phyloP scores from a whole-genome alignment of 2,113 vertebrate genomes.

The Sinosuthora webbiana region DNA sequence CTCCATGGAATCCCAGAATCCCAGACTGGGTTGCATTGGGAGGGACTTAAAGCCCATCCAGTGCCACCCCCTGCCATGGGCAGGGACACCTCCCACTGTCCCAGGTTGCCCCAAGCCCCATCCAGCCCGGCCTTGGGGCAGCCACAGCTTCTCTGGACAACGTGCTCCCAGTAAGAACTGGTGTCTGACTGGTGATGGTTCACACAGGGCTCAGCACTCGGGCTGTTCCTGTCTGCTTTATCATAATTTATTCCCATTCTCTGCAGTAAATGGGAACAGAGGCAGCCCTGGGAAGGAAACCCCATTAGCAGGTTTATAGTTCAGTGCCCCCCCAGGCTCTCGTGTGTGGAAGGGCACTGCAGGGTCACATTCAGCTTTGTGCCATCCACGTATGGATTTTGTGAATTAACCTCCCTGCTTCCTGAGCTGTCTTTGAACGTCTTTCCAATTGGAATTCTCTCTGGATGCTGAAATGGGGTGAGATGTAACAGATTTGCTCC shows the following conservation, averaged over 20 bases:
- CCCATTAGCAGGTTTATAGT: neutral
- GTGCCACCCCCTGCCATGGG: neutral
- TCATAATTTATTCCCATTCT: neutral
- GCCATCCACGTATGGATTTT: neutral
- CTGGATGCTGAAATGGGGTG: conserved; percentile 49
- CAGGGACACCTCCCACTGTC: neutral
- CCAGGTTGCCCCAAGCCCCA: rapidly evolving
- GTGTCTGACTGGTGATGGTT: neutral
- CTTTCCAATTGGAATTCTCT: neutral
- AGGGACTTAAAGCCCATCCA: neutral
- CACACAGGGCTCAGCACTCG: neutral
- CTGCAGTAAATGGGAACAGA: neutral
- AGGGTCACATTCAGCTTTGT: neutral
- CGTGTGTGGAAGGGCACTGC: neutral
- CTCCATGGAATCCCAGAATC: neutral
- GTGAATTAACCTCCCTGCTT: neutral
- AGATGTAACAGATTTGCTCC: neutral
- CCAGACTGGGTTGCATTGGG: neutral
- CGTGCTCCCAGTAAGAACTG: neutral
- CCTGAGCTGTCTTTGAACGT: neutral
- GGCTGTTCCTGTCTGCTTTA: neutral
- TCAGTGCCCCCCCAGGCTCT: neutral
- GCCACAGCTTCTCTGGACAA: neutral
- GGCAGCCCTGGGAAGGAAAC: neutral
- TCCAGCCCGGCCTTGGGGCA: neutral